Evolutionary conservation across 2,113 vertebrate species (phyloP).

Genomic region (Bubo blakistoni): DNA sequence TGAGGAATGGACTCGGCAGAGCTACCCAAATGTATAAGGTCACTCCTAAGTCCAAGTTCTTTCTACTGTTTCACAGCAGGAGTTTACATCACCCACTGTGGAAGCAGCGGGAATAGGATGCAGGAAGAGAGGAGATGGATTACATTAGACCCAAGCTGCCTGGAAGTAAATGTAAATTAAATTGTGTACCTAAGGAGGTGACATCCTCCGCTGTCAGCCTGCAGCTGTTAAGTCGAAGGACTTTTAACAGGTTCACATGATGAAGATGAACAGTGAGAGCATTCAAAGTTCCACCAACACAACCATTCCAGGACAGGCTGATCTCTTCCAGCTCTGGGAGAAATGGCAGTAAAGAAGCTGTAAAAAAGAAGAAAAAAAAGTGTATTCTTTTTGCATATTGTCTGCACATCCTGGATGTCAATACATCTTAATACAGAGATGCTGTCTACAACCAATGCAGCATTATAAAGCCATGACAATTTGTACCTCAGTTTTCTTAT

Average conservation of each 20-base stretch:
- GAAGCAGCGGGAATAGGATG: background rate
- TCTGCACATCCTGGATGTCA: background rate
- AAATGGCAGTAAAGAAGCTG: constrained; percentile 67
- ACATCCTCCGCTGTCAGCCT: constrained; percentile 79
- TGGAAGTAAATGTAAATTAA: background rate
- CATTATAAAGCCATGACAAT: background rate
- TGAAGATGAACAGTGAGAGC: constrained; percentile 76
- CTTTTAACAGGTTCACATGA: constrained; percentile 71
- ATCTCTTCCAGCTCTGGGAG: constrained; percentile 83
- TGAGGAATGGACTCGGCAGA: background rate
- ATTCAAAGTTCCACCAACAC: constrained; percentile 77
- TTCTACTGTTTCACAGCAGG: background rate
- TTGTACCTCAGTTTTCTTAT: background rate
- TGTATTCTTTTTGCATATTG: background rate
- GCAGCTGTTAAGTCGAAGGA: constrained; percentile 81
- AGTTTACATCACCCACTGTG: background rate
- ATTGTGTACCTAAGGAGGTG: constrained; percentile 75
- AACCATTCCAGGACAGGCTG: constrained; percentile 87
- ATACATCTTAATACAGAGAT: background rate
- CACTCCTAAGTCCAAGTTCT: background rate
- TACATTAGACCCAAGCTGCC: background rate
- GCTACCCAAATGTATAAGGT: background rate
- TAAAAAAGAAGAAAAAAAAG: background rate
- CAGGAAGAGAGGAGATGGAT: background rate
- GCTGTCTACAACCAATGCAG: background rate